Base-by-base conservation (phyloP, 2,797 vertebrate species). In the Sebastes trivittatus region DNA sequence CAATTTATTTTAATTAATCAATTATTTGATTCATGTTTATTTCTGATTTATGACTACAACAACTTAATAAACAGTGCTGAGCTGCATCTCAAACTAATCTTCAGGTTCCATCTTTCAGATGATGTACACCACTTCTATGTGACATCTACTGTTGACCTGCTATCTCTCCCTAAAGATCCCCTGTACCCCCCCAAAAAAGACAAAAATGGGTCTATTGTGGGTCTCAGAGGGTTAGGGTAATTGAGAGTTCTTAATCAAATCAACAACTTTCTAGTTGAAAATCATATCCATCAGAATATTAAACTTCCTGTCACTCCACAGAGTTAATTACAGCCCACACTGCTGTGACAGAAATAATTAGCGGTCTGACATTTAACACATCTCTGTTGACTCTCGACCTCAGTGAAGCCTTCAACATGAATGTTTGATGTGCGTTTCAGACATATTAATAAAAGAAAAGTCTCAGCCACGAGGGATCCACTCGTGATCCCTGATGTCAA, bases 311-410 rank as follows among this genome's bases (percentile, higher is more conserved):
- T 65, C 59, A 80, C 54, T 55, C 82, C 34, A 59, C 64, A 34
- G 23, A 76, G 60, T 71, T 78, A 82, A 78, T 80, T 75, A 63
- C 30, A 77, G 63, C 75, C 38, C 59, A 25, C 25, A 32, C 63
- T 52, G 58, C 67, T 60, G 55, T 29, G 30, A 78, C 56, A 7
- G n/a, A 71, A 78, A 77, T 77, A 85, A 81, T 77, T 49, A 85
- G 77, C 1, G 11, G 61, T 62, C 30, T 83, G 80, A 85, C 69
- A 83, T 83, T 87, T 83, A 87, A 80, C 75, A 27, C 36, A 11
- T 68, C 64, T 38, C 69, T 52, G 34, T 42, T 61, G 64, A 75
- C 7, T 65, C 61, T 55, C 59, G 34, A 65, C 61, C 20, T 62
- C 22, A 54, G 22, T 11, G 62, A 67, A 75, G 38, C 20, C 13